Evolutionary conservation across 2,888 invertebrate species (phyloP).

Genomic region (Melieria picta): DNA sequence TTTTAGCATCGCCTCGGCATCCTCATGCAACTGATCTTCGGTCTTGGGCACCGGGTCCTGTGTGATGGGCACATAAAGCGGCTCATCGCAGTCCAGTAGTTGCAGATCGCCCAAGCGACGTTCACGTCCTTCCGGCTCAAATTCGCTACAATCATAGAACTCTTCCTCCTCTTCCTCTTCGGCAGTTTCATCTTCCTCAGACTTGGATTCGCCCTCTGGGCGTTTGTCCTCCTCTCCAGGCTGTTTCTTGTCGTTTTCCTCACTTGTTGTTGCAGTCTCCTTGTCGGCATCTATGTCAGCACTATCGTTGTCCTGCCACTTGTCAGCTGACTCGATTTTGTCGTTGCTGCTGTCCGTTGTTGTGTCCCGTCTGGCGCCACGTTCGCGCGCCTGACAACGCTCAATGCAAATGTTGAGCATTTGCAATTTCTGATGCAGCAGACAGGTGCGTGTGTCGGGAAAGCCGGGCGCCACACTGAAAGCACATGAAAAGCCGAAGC

Average conservation of each 20-base stretch:
- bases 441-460: conserved; percentile 88
- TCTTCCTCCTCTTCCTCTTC: conserved; percentile 69
- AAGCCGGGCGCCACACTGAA: conserved; percentile 80
- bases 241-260: background rate
- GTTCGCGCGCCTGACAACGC: conserved; percentile 62
- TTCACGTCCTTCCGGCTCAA: conserved; percentile 75
- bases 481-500: conserved; percentile 5
- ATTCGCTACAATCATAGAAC: conserved; percentile 83
- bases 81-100: conserved; percentile 75
- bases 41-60: conserved; percentile 97
- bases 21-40: conserved; percentile 95
- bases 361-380: background rate
- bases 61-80: conserved; percentile 82
- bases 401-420: conserved; percentile 83
- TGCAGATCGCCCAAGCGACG: conserved; percentile 75
- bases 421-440: conserved; percentile 95
- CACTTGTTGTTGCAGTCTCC: too few relatives aligned
- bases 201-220: background rate
- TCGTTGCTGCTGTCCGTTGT: background rate
- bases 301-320: too few relatives aligned
- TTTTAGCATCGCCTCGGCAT: conserved; percentile 88
- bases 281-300: too few relatives aligned
- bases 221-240: background rate
- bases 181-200: conserved; percentile 14
- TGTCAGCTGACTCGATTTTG: background rate